Conservation (phyloP, 1,140 invertebrate species). For the Drosophila bocqueti region DNA sequence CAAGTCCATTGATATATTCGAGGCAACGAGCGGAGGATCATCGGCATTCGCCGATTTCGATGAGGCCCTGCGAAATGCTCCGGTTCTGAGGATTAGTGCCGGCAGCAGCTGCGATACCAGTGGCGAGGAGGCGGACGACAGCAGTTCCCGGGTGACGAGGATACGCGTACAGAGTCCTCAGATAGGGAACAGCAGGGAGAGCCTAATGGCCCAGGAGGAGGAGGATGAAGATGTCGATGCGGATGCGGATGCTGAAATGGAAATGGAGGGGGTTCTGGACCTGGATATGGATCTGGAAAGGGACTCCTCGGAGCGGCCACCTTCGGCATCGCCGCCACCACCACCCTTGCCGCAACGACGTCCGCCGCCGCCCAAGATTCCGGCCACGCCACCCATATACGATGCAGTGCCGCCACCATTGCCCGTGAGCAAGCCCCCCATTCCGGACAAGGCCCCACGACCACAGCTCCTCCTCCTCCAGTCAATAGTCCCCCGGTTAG, state of each 20-base stretch:
- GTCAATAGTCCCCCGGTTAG: background rate
- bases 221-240: slow-evolving; percentile 30
- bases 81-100: slow-evolving; percentile 63
- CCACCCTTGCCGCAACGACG: slow-evolving; percentile 67
- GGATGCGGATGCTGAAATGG: background rate
- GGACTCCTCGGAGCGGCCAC: slow-evolving; percentile 52
- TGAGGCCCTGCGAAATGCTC: slow-evolving; percentile 73
- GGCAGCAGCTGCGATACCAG: slow-evolving; percentile 42
- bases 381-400: slow-evolving; percentile 50
- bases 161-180: slow-evolving; percentile 58
- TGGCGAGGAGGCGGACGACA: slow-evolving; percentile 60
- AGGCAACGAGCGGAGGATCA: slow-evolving; percentile 38
- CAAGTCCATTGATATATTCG: slow-evolving; percentile 84
- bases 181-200: slow-evolving; percentile 72
- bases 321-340: slow-evolving; percentile 60
- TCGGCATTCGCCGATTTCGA: slow-evolving; percentile 81
- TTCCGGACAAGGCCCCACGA: background rate
- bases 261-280: background rate
- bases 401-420: slow-evolving; percentile 66
- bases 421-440: slow-evolving; percentile 49
- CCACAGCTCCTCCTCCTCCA: background rate
- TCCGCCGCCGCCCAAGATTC: slow-evolving; percentile 27
- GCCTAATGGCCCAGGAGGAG: slow-evolving; percentile 63
- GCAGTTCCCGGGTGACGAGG: slow-evolving; percentile 64
- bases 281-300: background rate